phyloP scores from a whole-genome alignment of 2,113 vertebrate species.

The Brachyistius frenatus region DNA sequence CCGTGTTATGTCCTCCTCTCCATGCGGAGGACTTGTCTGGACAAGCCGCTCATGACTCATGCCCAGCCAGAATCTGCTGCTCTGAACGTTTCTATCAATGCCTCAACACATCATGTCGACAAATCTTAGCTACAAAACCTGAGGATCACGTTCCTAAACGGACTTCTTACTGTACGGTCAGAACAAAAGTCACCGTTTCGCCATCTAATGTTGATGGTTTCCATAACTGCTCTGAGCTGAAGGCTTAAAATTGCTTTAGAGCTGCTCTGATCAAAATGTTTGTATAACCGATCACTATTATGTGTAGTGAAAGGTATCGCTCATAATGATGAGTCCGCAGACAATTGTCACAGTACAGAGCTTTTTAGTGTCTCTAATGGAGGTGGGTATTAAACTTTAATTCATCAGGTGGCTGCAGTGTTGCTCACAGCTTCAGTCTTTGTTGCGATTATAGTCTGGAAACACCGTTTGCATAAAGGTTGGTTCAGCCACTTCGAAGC shows the following conservation, averaged over 20 bases:
- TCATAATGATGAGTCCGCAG: too few relatives aligned
- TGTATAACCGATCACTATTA: not conserved
- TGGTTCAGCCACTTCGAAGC: too few relatives aligned
- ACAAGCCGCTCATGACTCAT: conserved; percentile 67
- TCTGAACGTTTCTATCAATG: conserved; percentile 68
- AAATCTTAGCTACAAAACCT: conserved; percentile 72
- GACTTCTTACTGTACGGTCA: conserved; percentile 6
- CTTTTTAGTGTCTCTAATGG: too few relatives aligned
- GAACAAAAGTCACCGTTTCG: conserved; percentile 16
- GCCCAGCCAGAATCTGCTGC: conserved; percentile 71
- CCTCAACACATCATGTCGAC: conserved; percentile 65
- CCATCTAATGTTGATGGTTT: conserved; percentile 27
- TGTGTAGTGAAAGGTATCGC: too few relatives aligned
- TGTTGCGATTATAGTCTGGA: too few relatives aligned
- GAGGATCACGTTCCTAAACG: conserved; percentile 38
- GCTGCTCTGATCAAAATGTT: not conserved
- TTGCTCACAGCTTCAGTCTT: too few relatives aligned
- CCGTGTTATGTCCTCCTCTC: conserved; percentile 58
- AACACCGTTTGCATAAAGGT: too few relatives aligned
- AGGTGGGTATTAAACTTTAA: too few relatives aligned
- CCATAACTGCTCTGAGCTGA: conserved; percentile 25
- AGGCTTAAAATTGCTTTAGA: conserved; percentile 6
- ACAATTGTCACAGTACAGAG: too few relatives aligned
- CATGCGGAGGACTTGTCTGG: conserved; percentile 58
- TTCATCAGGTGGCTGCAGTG: too few relatives aligned